Base-by-base conservation (phyloP, 2,797 vertebrate species). In the Neopelma chrysocephalum region DNA sequence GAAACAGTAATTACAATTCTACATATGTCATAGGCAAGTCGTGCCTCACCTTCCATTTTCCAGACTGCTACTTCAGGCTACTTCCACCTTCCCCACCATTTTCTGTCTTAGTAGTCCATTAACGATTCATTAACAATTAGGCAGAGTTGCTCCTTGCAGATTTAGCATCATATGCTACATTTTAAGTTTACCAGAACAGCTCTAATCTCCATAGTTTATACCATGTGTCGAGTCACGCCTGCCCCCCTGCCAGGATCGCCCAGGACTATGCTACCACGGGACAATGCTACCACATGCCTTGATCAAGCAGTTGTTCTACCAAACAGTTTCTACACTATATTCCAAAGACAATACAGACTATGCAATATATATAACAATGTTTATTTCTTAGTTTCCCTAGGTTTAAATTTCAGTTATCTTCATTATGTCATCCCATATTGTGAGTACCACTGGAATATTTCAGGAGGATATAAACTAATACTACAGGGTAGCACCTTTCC, bases 171-270 rank as follows among this genome's bases (percentile, higher is more conserved):
- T 14, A 16, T 21, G 34, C 26, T 62, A 22, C 32, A 31, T 0
- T 62, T 3, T 26, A 69, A 47, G 21, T 60, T 83, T 17, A 54
- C 26, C 38, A 54, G n/a, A 69, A 47, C 3, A 61, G 23, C 1
- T 1, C 11, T 72, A 17, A n/a, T 36, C 48, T 32, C 29, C 21
- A 45, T 0, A 57, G 64, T 15, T 64, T 48, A 1, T 10, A 16
- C 3, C n/a, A 36, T 0, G 0, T 23, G 16, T 4, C 45, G 32
- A 88, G 38, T 22, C 36, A 23, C 4, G 40, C 8, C 36, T 51
- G 47, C 72, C 64, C 61, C 23, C 34, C 54, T 10, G 5, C 38
- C 54, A 56, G 42, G 32, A 72, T 43, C 0, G 1, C 38, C 34
- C 76, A 73, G 58, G 40, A 31, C 40, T 23, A 7, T 8, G 18